Percentiles rank a stretch among this genome's conserved stretches.
Evolutionary conservation across 2,797 vertebrate species (phyloP).

Genomic region (Crax fasciolata): DNA sequence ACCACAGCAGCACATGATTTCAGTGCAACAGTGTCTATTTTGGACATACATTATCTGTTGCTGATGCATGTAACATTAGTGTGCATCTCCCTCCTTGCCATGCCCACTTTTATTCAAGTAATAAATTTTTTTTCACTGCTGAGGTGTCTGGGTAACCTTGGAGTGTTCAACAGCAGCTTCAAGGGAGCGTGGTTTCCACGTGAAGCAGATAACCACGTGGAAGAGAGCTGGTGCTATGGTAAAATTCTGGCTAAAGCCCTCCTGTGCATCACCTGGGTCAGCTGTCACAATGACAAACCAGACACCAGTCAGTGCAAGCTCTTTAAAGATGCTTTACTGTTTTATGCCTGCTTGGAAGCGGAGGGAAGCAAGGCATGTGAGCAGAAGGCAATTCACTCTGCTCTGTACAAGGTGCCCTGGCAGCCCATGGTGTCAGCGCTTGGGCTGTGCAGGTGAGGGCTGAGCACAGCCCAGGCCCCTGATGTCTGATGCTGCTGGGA

Average conservation of each 20-base stretch:
- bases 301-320: neutral
- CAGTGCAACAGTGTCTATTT: neutral
- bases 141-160: neutral
- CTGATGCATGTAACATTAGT: neutral
- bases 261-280: neutral
- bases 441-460: neutral
- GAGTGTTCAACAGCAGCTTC: neutral
- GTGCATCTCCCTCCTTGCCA: neutral
- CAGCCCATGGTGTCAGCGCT: neutral
- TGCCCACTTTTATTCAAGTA: neutral
- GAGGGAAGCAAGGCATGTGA: neutral
- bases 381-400: neutral
- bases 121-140: neutral
- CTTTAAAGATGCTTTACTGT: neutral
- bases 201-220: neutral
- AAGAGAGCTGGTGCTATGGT: neutral
- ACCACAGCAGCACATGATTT: neutral
- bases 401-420: too few relatives aligned
- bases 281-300: neutral
- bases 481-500: neutral
- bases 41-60: fast-evolving
- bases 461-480: neutral
- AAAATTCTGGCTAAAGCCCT: neutral
- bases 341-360: neutral
- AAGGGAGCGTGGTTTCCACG: neutral